Evolutionary conservation across 2,113 vertebrate genomes (phyloP), one percentile per base, ranked within the genome.

Genomic region (Nycticorax nycticorax): DNA sequence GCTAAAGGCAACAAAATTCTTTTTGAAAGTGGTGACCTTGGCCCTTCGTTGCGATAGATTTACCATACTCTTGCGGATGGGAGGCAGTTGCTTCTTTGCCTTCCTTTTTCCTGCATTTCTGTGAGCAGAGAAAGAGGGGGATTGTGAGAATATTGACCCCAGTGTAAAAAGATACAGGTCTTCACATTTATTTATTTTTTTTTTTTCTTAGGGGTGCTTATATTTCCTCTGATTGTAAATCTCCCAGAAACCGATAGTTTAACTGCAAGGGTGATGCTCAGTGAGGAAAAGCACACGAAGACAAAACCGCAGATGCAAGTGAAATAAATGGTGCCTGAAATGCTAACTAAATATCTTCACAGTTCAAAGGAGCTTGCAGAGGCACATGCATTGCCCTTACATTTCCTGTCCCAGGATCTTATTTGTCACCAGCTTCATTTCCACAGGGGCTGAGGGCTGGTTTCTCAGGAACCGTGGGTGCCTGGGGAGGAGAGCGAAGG

Each of bases 311-410:
- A 84, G 17, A 73, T 27, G 24, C 68, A 79, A 68, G 77, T 60
- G 45, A 82, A 94, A 87, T 57, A 94, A 93, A 82, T 47, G 60
- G 68, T 63, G 48, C 68, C 85, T 76, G 89, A 95, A 97, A 92
- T 6, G 47, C 3, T 32, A 71, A 19, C 56, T 81, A 43, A 81
- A 26, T 77, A 28, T 48, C 68, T 85, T 43, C 64, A 75, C 59
- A 68, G 68, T 35, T 80, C 63, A 85, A 56, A 88, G 83, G 56
- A 86, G 9, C 83, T 53, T 28, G 3, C 52, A 41, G 30, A 55
- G 41, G 69, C 37, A 56, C 16, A 26, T 24, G 16, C 32, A 14
- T 20, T 86, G 50, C 83, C 52, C 39, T 87, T 6, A 39, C 21
- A 45, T 78, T 91, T 89, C 88, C 82, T 93, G 60, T 59, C 60